Base-by-base conservation (phyloP, 2,888 invertebrate species). In the Anagyrus pseudococci region DNA sequence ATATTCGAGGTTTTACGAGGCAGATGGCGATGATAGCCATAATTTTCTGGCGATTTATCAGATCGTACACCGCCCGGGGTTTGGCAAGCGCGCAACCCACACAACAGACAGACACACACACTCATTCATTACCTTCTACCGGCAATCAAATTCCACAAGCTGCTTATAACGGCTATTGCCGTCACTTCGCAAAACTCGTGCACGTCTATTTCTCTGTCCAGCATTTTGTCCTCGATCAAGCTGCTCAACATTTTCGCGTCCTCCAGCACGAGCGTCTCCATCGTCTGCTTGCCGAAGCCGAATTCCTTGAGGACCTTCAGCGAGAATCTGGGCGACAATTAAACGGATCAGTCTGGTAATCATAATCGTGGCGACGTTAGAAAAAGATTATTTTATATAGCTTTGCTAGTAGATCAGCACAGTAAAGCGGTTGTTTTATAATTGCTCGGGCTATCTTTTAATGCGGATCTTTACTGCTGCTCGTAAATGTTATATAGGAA, bases 71-170 rank as follows among this genome's bases (percentile, higher is more conserved):
- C n/a, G n/a, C n/a, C n/a, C n/a, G n/a, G n/a, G n/a, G n/a, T n/a
- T n/a, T n/a, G n/a, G n/a, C n/a, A n/a, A n/a, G n/a, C 47, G 4
- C 26, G 29, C n/a, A 50, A 50, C 17, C 17, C 7, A 17, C 17
- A n/a, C n/a, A n/a, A 40, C 7, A 17, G 52, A 15, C 23, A 7
- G 8, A 37, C 20, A 22, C 1, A 52, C 15, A 41, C 4, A 15
- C n/a, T n/a, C n/a, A n/a, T 26, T 40, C 10, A 13, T 46, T 48
- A 63, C 79, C 88, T 84, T 75, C 83, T 79, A 75, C 89, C 89
- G 64, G 89, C 88, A 55, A 88, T 83, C 75, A 89, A 85, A 40
- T 85, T 85, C 91, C 91, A 91, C 25, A 90, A 74, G 15, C 87
- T 85, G 76, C 90, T 90, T 68, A 90, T 78, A 4, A 89, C 86